Base-by-base conservation (phyloP, 2,888 invertebrate species). In the Athripsodes cinereus region DNA sequence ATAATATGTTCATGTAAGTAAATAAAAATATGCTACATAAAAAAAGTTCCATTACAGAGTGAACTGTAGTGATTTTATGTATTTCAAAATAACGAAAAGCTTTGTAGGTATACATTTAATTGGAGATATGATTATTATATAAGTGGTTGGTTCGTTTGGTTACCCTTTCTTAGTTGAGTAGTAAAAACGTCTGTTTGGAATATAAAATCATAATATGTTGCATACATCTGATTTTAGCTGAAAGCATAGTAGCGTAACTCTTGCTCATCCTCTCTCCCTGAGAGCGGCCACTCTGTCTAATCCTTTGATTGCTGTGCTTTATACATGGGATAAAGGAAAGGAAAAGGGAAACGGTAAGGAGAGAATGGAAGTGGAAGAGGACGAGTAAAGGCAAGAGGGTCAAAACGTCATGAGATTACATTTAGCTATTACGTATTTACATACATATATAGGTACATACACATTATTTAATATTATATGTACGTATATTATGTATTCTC, bases 281-380 rank as follows among this genome's bases (percentile, higher is more conserved):
- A 40, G 40, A 40, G 40, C 40, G 40, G 40, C 40, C 40, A 40
- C 40, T 40, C 40, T 40, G 13, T 40, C 40, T 40, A 40, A 40
- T 40, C 40, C 40, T 40, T 40, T 40, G 40, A 40, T 40, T 40
- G 40, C 40, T 40, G 40, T 40, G 40, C 40, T 40, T 40, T n/a
- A 40, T 40, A 40, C 40, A 16, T 40, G 40, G 40, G 40, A 40
- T 40, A 40, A 40, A 40, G 40, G 40, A 40, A n/a, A 40, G 40
- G 8, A n/a, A 40, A 40, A 40, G 40, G 40, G 13, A 40, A 40
- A 40, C 3, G 40, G 40, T 13, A 16, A 40, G n/a, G 40, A 40
- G 40, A 40, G 13, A 40, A 40, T 2, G 40, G 40, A 8, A 40
- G 13, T 3, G 16, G 40, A 16, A 16, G 40, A 40, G 40, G n/a